These are phyloP conservation scores for Pyxicephalus adspersus DNA, from an alignment of 2,113 vertebrate species.

Conservation along the genomic window DNA sequence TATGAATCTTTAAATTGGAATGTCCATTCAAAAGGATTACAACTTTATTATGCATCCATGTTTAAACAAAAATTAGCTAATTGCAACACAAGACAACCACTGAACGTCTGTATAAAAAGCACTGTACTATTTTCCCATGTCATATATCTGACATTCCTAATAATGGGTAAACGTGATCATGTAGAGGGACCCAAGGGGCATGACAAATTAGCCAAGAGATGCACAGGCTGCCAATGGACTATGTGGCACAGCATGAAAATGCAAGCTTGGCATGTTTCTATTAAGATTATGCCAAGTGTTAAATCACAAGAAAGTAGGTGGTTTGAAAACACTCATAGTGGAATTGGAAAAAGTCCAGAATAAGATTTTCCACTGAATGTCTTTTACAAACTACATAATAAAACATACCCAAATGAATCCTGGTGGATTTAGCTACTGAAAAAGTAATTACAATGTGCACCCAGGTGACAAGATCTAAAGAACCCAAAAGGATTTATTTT, in stretches of 20 bases:
- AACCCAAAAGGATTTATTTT: neutral
- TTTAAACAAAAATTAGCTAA: no score
- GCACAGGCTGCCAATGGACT: slow-evolving; percentile 33
- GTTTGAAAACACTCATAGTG: slow-evolving; percentile 47
- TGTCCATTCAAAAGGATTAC: no score
- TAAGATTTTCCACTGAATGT: slow-evolving; percentile 30
- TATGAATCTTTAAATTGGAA: no score
- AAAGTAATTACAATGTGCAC: neutral
- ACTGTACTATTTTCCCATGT: slow-evolving; percentile 1
- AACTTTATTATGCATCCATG: no score
- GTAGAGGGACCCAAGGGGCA: slow-evolving; percentile 30
- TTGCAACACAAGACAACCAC: neutral
- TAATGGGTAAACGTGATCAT: slow-evolving; percentile 28
- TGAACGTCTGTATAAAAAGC: neutral
- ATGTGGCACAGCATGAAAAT: slow-evolving; percentile 43
- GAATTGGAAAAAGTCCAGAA: slow-evolving; percentile 33
- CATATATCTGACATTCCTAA: slow-evolving; percentile 6
- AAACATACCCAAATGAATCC: neutral
- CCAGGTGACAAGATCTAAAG: neutral
- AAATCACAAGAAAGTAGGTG: slow-evolving; percentile 43
- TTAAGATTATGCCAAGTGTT: slow-evolving; percentile 45
- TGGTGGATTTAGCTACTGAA: neutral
- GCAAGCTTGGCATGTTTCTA: slow-evolving; percentile 39
- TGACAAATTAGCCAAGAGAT: slow-evolving; percentile 28
- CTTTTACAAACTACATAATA: slow-evolving; percentile 28